Evolutionary conservation across 1,140 invertebrate genomes (phyloP), one percentile per base, ranked within the genome.

Genomic region (Gonioctena quinquepunctata): DNA sequence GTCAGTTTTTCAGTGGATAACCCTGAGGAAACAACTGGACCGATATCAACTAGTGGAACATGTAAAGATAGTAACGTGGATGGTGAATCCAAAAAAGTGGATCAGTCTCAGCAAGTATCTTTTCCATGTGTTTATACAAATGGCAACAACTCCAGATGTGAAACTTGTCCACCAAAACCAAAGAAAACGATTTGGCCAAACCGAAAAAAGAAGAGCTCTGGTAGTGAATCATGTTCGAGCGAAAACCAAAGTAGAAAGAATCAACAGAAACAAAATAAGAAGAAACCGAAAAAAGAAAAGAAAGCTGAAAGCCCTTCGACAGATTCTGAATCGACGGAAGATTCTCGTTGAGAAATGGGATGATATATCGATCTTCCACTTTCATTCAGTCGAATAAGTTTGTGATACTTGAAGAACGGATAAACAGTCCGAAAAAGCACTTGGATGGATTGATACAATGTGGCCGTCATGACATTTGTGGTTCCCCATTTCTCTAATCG

Each of bases 1-100:
- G 65, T 65, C 27, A 66, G 56, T 28, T 66, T 66, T 65, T 66
- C 59, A 56, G 13, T 1, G 4, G 33, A 42, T n/a, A 11, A 42
- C 11, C 16, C 33, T 0, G 13, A n/a, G 1, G 11, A 42, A 11
- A 13, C 33, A 42, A 13, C 1, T 42, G 2, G 11, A 4, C 16
- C 11, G 11, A 11, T 13, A 42, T n/a, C 33, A 42, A 13, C 11
- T 3, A 4, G 16, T 0, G 33, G 13, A 42, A 42, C 33, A 11
- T n/a, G 16, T 18, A 18, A 54, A 23, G 52, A 8, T 21, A 54
- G n/a, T 22, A 21, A 21, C 52, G n/a, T 3, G 2, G 13, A 0
- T 11, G 52, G 19, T 16, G 22, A 5, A 22, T 8, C 18, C 3
- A 18, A 18, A 16, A 54, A 11, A 19, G 52, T 54, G 18, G 52